Evolutionary conservation across 2,888 invertebrate genomes (phyloP).

Genomic region (Loripinus fragilis): DNA sequence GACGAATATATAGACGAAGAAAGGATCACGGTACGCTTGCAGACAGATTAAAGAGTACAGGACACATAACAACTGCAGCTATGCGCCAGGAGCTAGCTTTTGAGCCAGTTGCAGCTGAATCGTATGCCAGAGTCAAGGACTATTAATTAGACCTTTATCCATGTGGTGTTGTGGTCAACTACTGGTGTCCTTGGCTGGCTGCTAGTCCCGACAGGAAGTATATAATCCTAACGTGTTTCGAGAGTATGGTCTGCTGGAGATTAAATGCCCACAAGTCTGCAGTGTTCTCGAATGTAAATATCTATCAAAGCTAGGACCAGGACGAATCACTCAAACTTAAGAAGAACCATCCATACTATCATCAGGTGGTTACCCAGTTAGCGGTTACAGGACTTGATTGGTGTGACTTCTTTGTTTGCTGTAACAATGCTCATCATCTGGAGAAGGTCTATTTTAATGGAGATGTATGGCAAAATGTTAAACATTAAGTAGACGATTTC

Average conservation of each 20-base stretch:
- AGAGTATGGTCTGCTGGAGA: constrained; percentile 27
- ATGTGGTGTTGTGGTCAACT: no score
- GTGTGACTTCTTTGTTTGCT: not conserved
- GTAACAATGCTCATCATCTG: constrained; percentile 11
- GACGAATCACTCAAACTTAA: no score
- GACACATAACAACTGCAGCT: constrained; percentile 19
- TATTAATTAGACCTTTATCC: constrained; percentile 22
- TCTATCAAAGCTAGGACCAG: constrained; percentile 6
- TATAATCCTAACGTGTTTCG: constrained; percentile 9
- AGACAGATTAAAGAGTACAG: constrained; percentile 17
- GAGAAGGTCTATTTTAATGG: constrained; percentile 19
- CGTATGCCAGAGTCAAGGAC: not conserved
- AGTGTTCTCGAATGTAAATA: constrained; percentile 15
- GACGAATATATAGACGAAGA: not conserved
- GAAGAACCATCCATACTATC: no score
- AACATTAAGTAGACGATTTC: constrained; percentile 27
- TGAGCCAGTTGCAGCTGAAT: constrained; percentile 21
- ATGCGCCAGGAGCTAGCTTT: no score
- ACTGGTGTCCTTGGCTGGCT: no score
- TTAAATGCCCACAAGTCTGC: constrained; percentile 26
- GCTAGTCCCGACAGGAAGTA: no score
- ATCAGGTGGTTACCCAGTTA: no score
- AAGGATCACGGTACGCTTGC: not conserved
- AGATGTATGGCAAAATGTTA: no score
- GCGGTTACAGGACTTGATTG: no score